Percentiles rank a stretch among this genome's conserved stretches.
Evolutionary conservation across 2,797 vertebrate species (phyloP).

Genomic region (Salarias fasciatus): DNA sequence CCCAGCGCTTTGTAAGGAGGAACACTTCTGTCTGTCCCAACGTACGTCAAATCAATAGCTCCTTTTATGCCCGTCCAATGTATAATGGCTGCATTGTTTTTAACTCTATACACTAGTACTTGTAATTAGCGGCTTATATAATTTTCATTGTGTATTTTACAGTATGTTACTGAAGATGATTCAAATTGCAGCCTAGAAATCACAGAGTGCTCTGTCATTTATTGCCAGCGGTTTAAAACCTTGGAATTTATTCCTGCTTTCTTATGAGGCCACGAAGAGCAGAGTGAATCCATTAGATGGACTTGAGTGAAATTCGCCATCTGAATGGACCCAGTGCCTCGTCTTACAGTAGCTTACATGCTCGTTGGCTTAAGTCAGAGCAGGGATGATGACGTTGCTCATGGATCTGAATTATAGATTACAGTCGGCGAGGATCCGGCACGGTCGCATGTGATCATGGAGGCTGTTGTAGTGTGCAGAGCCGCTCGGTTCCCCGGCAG

Average conservation of each 20-base stretch:
- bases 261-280: conserved; percentile 64
- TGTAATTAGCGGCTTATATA: no score
- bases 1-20: conserved; percentile 4
- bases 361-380: conserved; percentile 63
- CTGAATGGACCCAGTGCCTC: conserved; percentile 50
- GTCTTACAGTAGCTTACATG: conserved; percentile 59
- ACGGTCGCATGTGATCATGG: conserved; percentile 40
- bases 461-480: conserved; percentile 36
- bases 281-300: conserved; percentile 58
- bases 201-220: neutral
- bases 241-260: conserved; percentile 27
- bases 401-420: conserved; percentile 76
- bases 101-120: no score
- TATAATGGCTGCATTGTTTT: no score
- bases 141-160: no score
- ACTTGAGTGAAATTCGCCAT: conserved; percentile 48
- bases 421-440: conserved; percentile 52
- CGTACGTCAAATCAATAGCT: conserved; percentile 13
- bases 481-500: conserved; percentile 40
- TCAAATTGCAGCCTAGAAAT: no score
- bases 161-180: no score
- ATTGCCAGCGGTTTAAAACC: conserved; percentile 6
- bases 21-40: conserved; percentile 7
- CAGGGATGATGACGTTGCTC: conserved; percentile 60
- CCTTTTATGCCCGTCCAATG: no score